Percentiles rank a stretch among this genome's conserved stretches.
phyloP scores from a whole-genome alignment of 2,797 vertebrate species.

The Morelia viridis region DNA sequence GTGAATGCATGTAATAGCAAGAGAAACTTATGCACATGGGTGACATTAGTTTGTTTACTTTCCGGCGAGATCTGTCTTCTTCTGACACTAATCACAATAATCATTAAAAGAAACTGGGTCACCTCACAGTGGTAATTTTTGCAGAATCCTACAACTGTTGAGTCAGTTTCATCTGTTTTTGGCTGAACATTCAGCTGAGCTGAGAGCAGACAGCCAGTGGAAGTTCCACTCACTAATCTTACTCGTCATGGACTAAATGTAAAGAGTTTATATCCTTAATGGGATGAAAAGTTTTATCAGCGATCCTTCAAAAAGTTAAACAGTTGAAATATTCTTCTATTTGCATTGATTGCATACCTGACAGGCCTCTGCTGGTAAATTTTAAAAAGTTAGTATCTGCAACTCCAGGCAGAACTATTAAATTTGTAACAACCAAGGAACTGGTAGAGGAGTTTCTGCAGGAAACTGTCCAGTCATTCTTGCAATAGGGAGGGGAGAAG shows the following conservation, averaged over 20 bases:
- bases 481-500: constrained; percentile 12
- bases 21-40: constrained; percentile 70
- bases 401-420: constrained; percentile 44
- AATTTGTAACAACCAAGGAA: not conserved
- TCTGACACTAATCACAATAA: constrained; percentile 75
- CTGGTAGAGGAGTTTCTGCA: not conserved
- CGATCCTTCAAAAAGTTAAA: constrained; percentile 71
- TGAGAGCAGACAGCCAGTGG: constrained; percentile 62
- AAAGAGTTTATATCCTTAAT: constrained; percentile 78
- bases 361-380: constrained; percentile 72
- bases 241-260: constrained; percentile 72
- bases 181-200: constrained; percentile 61
- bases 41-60: constrained; percentile 72
- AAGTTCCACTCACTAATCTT: constrained; percentile 64
- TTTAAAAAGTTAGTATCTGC: constrained; percentile 70
- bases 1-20: constrained; percentile 67
- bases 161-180: constrained; percentile 73
- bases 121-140: constrained; percentile 74
- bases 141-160: constrained; percentile 71
- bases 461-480: constrained; percentile 48
- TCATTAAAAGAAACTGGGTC: constrained; percentile 77
- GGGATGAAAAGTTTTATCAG: constrained; percentile 76
- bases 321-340: constrained; percentile 69
- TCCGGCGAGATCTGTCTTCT: constrained; percentile 73
- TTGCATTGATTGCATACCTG: constrained; percentile 71